These are phyloP conservation scores for Mormyrus proboscirostris DNA, from an alignment of 2,797 vertebrate genomes.

Conservation along the genomic window DNA sequence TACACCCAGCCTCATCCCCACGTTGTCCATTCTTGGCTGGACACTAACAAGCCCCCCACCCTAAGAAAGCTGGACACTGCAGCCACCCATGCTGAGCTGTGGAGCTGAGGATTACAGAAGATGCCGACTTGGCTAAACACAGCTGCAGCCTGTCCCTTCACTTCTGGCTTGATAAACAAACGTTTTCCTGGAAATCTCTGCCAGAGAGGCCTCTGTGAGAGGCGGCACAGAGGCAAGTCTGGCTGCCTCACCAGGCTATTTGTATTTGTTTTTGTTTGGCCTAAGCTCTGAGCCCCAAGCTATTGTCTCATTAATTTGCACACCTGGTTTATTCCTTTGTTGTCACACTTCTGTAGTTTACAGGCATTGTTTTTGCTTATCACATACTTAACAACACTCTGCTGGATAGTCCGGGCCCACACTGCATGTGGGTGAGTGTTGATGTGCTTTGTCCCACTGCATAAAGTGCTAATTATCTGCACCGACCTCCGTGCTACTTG, in stretches of 20 bases:
- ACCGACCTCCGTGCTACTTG: background rate
- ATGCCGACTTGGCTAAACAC: background rate
- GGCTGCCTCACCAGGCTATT: background rate
- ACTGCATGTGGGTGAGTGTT: background rate
- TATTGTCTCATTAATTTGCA: conserved; percentile 6
- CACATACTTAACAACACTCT: background rate
- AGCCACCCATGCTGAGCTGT: background rate
- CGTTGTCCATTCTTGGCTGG: background rate
- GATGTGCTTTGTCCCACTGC: background rate
- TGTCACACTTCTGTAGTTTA: background rate
- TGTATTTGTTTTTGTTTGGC: conserved; percentile 3
- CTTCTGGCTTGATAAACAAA: background rate
- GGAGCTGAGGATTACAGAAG: background rate
- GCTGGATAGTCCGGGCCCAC: background rate
- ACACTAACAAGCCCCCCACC: background rate
- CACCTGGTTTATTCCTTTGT: conserved; percentile 3
- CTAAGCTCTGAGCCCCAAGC: background rate
- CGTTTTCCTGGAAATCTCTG: background rate
- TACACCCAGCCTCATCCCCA: background rate
- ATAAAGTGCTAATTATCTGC: background rate
- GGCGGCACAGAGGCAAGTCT: background rate
- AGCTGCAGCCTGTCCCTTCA: background rate
- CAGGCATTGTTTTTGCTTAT: background rate
- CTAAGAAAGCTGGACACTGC: background rate
- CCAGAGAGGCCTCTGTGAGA: background rate